Conservation (phyloP, 2,113 vertebrate species). For the Eubucco bourcierii region DNA sequence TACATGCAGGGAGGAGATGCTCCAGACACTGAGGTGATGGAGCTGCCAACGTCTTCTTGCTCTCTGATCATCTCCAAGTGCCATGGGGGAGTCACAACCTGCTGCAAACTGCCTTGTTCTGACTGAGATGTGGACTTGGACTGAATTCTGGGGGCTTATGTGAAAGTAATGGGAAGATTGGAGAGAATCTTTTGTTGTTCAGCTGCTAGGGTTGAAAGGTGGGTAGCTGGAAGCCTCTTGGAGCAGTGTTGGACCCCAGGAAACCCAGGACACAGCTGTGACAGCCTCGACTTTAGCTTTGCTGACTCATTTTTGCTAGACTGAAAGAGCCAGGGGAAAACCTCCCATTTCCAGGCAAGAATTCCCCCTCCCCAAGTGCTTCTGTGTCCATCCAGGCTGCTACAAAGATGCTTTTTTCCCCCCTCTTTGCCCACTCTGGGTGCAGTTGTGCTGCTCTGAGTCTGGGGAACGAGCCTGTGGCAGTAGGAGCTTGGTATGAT, state of each 20-base stretch:
- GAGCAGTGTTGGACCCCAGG: background rate
- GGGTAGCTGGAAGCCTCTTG: background rate
- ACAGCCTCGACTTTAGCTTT: background rate
- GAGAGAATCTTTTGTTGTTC: accelerated
- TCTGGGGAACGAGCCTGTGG: background rate
- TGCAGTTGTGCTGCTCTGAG: background rate
- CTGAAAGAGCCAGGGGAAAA: background rate
- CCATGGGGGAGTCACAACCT: background rate
- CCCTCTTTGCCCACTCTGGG: background rate
- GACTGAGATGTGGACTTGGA: accelerated
- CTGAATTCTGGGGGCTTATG: background rate
- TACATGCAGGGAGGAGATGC: background rate
- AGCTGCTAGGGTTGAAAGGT: background rate
- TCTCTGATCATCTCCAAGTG: too few relatives aligned
- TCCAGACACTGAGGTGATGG: background rate
- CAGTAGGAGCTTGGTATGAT: conserved; percentile 84
- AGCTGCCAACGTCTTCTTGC: background rate
- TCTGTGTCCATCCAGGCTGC: background rate
- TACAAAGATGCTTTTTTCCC: background rate
- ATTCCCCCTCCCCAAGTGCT: background rate
- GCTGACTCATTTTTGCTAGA: background rate
- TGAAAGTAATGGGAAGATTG: background rate
- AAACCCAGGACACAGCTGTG: background rate
- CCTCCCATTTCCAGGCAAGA: background rate
- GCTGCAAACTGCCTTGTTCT: background rate